Evolutionary conservation across 2,888 invertebrate species (phyloP), one percentile per base, ranked within the genome.

Genomic region (Brachylomia viminalis): DNA sequence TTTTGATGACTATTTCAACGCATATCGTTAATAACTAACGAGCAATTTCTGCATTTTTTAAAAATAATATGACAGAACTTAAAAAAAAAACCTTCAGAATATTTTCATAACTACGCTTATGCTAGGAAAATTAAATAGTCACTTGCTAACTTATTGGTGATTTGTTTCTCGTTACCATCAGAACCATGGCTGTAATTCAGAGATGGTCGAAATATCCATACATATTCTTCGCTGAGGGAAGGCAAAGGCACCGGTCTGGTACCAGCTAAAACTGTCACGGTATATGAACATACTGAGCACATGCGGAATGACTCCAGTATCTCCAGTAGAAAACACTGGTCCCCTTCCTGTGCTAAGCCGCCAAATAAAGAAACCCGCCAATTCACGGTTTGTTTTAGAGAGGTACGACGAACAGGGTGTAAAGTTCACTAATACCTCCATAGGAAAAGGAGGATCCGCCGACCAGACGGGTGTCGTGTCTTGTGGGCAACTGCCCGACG

Each of bases 21-120:
- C 30, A 75, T 20, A 20, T 23, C 38, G 13, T 15, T 2, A 15
- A 17, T 74, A 58, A 75, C 49, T 59, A 47, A 75, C 17, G 17
- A 30, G 7, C 33, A 20, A 59, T 42, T 38, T 75, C 33, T 58
- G 30, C 7, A 20, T 73, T 23, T 30, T 42, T 30, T 6, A 56
- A 33, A 72, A 15, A 15, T 45, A 15, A 15, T 45, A 33, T 33
- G 17, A 20, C 33, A 47, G 6, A 15, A 3, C 13, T 27, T 45
- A 20, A 20, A 45, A 27, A 64, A 42, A 17, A 64, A 64, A 11
- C 0, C n/a, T 11, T 1, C 11, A 13, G 0, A 33, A 8, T n/a
- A n/a, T n/a, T 61, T 62, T n/a, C 2, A 42, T n/a, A 42, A 42
- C 17, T 10, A n/a, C 62, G n/a, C 17, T 38, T n/a, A n/a, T 38